A percentile compares a stretch with the other conserved stretches of the same genome.
phyloP scores from a whole-genome alignment of 2,797 vertebrate species.

The Centropyge bicolor region DNA sequence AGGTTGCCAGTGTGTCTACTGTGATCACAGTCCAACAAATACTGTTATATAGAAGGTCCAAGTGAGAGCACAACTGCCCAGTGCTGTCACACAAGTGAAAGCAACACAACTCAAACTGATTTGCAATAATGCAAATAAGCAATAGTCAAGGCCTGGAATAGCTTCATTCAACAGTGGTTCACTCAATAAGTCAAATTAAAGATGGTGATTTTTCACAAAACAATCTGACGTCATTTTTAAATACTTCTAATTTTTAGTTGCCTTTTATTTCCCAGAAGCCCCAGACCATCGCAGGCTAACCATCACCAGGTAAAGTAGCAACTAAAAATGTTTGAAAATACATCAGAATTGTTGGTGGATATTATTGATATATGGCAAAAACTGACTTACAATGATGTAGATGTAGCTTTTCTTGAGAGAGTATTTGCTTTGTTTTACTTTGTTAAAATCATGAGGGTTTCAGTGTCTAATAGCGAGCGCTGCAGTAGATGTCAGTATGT shows the following conservation, averaged over 20 bases:
- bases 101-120: neutral
- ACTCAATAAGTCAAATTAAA: too few species aligned
- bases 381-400: too few species aligned
- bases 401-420: too few species aligned
- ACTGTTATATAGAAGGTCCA: neutral
- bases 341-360: too few species aligned
- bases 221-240: neutral
- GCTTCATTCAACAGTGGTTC: neutral
- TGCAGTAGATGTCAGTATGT: too few species aligned
- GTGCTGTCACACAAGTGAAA: neutral
- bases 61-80: neutral
- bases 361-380: too few species aligned
- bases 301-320: neutral
- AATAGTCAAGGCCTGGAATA: neutral
- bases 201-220: too few species aligned
- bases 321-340: too few species aligned
- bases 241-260: too few species aligned
- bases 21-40: neutral
- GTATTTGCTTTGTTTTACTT: too few species aligned
- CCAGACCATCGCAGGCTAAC: neutral
- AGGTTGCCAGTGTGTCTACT: conserved; percentile 28
- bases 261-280: neutral
- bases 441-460: too few species aligned
- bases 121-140: neutral
- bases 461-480: too few species aligned